Evolutionary conservation across 2,888 invertebrate species (phyloP).

Genomic region (Digitonthophagus gazella): DNA sequence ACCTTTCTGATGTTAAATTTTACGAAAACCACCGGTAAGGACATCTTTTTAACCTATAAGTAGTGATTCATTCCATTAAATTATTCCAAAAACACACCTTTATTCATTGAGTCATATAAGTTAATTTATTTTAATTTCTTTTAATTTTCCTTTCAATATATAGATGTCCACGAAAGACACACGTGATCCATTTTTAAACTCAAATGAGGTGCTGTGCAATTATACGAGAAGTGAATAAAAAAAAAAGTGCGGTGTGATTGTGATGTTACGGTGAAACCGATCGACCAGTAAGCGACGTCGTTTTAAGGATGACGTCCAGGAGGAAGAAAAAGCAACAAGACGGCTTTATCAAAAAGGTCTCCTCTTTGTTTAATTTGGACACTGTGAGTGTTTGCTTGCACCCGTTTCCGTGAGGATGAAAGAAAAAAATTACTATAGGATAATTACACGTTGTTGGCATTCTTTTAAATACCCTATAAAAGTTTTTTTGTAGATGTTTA

Average conservation of each 20-base stretch:
- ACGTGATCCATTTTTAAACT: constrained; percentile 1
- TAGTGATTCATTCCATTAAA: no score
- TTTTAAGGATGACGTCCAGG: constrained; percentile 59
- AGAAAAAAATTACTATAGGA: no score
- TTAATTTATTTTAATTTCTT: no score
- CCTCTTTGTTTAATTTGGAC: constrained; percentile 83
- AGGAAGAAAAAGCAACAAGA: constrained; percentile 67
- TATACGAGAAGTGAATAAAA: neutral
- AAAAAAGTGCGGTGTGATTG: neutral
- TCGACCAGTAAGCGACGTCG: neutral
- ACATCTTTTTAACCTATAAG: no score
- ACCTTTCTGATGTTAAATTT: no score
- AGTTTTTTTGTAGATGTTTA: no score
- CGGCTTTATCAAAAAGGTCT: constrained; percentile 83
- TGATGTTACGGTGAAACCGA: neutral
- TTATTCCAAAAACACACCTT: no score
- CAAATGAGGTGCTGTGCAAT: neutral
- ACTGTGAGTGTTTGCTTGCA: constrained; percentile 62
- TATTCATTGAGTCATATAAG: no score
- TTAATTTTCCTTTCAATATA: neutral
- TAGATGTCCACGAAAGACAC: neutral
- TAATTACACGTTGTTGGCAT: no score
- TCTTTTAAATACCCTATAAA: no score
- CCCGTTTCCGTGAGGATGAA: no score
- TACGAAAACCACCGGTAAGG: neutral